Conservation (phyloP, 2,113 vertebrate genomes). For the Dasyornis broadbenti region DNA sequence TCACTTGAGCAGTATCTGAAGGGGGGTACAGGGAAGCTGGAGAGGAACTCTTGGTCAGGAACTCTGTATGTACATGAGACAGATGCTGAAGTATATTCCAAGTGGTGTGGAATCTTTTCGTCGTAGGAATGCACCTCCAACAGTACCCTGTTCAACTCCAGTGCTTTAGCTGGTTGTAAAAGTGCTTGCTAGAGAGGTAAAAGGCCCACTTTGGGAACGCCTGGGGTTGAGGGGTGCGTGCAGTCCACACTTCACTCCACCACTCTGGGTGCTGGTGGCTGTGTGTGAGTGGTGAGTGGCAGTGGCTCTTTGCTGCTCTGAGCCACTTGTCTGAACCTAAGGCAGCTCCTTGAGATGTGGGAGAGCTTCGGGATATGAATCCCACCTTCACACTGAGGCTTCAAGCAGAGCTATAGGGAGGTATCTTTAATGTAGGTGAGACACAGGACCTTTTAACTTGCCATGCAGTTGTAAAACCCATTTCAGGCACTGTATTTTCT, state of each 20-base stretch:
- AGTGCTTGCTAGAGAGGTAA: not conserved
- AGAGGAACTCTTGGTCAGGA: not conserved
- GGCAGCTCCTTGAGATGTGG: not conserved
- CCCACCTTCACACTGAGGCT: not conserved
- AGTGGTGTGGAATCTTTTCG: not conserved
- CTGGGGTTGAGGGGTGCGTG: accelerated
- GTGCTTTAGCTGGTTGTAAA: not conserved
- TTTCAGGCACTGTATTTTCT: not conserved
- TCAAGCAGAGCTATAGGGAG: not conserved
- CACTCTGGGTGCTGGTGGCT: not conserved
- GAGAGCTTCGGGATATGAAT: not conserved
- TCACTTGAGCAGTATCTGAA: not conserved
- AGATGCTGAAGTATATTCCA: not conserved
- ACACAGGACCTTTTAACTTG: not conserved
- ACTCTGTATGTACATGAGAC: not conserved
- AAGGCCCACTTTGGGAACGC: not conserved
- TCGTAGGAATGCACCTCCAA: accelerated
- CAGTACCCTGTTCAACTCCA: not conserved
- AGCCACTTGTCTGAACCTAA: not conserved
- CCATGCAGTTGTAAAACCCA: not conserved
- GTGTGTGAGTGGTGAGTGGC: not conserved
- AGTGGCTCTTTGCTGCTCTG: not conserved
- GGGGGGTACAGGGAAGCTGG: not conserved
- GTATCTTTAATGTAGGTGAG: too few species aligned
- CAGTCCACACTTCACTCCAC: not conserved